These are phyloP conservation scores for Piscicola geometra DNA, from an alignment of 2,888 invertebrate genomes.

Conservation along the genomic window DNA sequence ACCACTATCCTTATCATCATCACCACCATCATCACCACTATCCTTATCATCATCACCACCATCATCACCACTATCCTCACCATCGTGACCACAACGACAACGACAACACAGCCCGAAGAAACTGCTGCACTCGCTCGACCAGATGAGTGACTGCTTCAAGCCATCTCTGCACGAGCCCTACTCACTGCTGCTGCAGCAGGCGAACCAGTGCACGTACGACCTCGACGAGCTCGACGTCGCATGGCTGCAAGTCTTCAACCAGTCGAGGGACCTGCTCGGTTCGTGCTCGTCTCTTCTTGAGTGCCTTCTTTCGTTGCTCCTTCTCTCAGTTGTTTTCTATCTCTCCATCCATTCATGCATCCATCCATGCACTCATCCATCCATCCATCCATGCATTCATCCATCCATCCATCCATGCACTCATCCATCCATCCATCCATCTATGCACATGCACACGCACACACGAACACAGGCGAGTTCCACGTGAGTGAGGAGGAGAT, in stretches of 20 bases:
- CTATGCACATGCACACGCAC: too few species aligned
- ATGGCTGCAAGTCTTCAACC: slow-evolving; percentile 81
- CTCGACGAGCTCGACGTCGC: slow-evolving; percentile 85
- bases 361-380: too few species aligned
- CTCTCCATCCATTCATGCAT: too few species aligned
- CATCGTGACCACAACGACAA: not conserved
- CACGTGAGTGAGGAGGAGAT: slow-evolving; percentile 76
- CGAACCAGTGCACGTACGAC: slow-evolving; percentile 90
- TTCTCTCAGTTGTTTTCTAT: too few species aligned
- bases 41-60: not conserved
- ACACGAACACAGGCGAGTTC: slow-evolving; percentile 60
- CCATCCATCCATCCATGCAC: too few species aligned
- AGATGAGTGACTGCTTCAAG: slow-evolving; percentile 73
- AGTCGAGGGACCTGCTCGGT: slow-evolving; percentile 70
- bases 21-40: not conserved
- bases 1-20: not conserved
- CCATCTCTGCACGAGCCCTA: slow-evolving; percentile 79
- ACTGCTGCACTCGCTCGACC: slow-evolving; percentile 78
- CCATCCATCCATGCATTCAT: too few species aligned
- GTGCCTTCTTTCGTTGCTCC: too few species aligned
- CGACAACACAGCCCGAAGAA: slow-evolving; percentile 68
- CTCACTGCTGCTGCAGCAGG: slow-evolving; percentile 77
- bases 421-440: too few species aligned
- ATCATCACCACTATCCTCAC: not conserved
- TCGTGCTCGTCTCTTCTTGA: slow-evolving; percentile 40